phyloP scores from a whole-genome alignment of 2,888 invertebrate genomes.

The Tetheella fluctuosa region DNA sequence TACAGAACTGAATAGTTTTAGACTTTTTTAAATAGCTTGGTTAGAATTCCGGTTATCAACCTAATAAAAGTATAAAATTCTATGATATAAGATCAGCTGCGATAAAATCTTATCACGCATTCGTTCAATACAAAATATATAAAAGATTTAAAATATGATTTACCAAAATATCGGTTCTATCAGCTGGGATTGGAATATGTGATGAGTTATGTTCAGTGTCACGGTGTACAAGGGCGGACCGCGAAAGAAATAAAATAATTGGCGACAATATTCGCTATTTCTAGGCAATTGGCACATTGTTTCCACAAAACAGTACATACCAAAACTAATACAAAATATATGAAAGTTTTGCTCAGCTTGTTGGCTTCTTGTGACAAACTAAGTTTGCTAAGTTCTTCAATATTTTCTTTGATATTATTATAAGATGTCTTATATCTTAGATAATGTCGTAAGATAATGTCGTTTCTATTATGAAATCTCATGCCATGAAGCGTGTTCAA shows the following conservation, averaged over 20 bases:
- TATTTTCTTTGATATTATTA: neutral
- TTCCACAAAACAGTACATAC: neutral
- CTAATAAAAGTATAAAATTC: too few relatives aligned
- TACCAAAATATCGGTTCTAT: neutral
- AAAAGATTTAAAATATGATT: too few relatives aligned
- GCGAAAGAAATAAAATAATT: neutral
- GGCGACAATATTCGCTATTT: neutral
- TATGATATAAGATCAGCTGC: too few relatives aligned
- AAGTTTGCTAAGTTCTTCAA: neutral
- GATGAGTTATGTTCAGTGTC: neutral
- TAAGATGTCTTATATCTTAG: too few relatives aligned
- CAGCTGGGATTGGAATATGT: neutral
- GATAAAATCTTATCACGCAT: too few relatives aligned
- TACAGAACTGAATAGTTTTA: too few relatives aligned
- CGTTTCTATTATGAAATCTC: neutral
- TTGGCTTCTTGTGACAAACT: neutral
- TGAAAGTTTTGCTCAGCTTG: neutral
- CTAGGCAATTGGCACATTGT: neutral
- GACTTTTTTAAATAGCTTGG: too few relatives aligned
- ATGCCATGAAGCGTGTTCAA: too few relatives aligned
- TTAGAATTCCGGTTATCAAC: too few relatives aligned
- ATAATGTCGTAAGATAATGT: too few relatives aligned
- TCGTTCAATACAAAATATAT: too few relatives aligned
- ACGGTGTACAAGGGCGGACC: too few relatives aligned
- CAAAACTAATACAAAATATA: neutral